Evolutionary conservation across 2,797 vertebrate genomes (phyloP).

Genomic region (Lindbergichthys nudifrons): DNA sequence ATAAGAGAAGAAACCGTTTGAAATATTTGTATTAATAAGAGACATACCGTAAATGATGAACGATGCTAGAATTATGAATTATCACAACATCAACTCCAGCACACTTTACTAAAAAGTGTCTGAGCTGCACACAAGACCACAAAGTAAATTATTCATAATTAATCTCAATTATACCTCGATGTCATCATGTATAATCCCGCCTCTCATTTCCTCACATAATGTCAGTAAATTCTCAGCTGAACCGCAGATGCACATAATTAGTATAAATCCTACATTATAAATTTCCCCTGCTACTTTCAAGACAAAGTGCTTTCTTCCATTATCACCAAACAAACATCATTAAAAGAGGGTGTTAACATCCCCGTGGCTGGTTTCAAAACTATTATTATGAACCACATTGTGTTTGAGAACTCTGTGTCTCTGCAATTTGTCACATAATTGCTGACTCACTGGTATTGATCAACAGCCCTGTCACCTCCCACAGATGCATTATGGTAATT

Average conservation of each 20-base stretch:
- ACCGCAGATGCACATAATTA: not conserved
- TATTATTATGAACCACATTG: not conserved
- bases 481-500: constrained; percentile 30
- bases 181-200: not conserved
- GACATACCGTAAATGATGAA: constrained; percentile 13
- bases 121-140: not conserved
- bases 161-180: constrained; percentile 15
- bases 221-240: not conserved
- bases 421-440: constrained; percentile 6
- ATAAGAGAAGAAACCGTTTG: not conserved
- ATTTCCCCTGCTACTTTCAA: not conserved
- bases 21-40: constrained; percentile 4
- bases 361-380: not conserved
- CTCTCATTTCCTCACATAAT: not conserved
- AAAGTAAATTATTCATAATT: constrained; percentile 1
- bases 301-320: not conserved
- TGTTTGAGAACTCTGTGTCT: constrained; percentile 12
- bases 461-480: constrained; percentile 13
- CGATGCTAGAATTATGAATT: not conserved
- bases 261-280: not conserved
- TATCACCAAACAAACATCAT: not conserved
- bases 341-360: not conserved
- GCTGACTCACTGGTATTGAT: constrained; percentile 48
- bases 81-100: constrained; percentile 1
- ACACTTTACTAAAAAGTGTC: constrained; percentile 13